Base-by-base conservation (phyloP, 2,113 vertebrate species). In the Cynocephalus volans region DNA sequence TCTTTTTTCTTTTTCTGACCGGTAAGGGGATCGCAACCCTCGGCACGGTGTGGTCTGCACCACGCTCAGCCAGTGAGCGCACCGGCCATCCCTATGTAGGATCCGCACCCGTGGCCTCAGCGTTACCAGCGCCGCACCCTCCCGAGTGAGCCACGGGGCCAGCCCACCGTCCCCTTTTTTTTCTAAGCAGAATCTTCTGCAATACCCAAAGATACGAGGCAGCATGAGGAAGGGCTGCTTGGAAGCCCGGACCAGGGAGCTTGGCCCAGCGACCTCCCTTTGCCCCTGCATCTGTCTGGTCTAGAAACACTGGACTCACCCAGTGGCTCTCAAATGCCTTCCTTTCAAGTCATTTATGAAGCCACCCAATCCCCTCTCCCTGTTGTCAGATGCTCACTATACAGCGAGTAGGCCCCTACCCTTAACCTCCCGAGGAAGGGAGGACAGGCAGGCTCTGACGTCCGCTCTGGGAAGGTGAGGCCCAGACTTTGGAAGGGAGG, bases 381-480 rank as follows among this genome's bases (percentile, higher is more conserved):
- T 1, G 24, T 48, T 14, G 26, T 21, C 3, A 31, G 41, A 13
- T 31, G 12, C 24, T 79, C 56, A 18, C 9, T 85, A 14, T 60
- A 52, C 6, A 26, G 33, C 36, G 6, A 48, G 10, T 0, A 23
- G 36, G 77, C 13, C 1, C 0, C 17, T 0, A 0, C 26, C 24
- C 58, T 12, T 17, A 2, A 0, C 3, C 1, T 45, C 70, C 48
- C 2, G 31, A n/a, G 17, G 33, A 26, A 23, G 13, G 56, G 48
- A 81, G 45, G 14, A 31, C 36, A 45, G 31, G n/a, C 23, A 64
- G 45, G 3, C 91, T 60, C 9, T 11, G 26, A 4, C 26, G 13
- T 14, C 54, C 19, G 31, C 14, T 67, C 13, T 33, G 58, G 76
- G 33, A 81, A 17, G n/a, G 21, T 24, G 21, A 70, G 12, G 17